Evolutionary conservation across 2,113 vertebrate genomes (phyloP).

Genomic region (Symphodus melops): DNA sequence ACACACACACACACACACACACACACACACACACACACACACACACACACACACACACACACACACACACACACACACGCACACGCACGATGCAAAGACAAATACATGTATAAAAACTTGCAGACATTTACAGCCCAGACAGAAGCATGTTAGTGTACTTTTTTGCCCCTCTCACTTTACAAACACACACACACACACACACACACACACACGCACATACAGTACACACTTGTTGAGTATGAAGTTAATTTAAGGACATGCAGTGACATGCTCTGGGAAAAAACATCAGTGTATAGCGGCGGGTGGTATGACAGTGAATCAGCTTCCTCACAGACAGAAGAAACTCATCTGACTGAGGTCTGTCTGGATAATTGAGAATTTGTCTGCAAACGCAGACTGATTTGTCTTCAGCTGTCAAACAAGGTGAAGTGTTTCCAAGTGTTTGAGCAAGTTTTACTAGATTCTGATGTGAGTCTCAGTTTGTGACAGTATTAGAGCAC

Average conservation of each 20-base stretch:
- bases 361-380: constrained; percentile 55
- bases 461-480: background rate
- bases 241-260: constrained; percentile 70
- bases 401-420: constrained; percentile 43
- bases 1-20: constrained; percentile 20
- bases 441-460: background rate
- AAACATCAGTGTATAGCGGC: constrained; percentile 46
- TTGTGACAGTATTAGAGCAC: too few relatives aligned
- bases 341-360: constrained; percentile 61
- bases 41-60: constrained; percentile 20
- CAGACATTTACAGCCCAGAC: constrained; percentile 62
- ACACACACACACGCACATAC: too few relatives aligned
- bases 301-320: constrained; percentile 70
- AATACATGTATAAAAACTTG: constrained; percentile 46
- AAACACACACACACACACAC: constrained; percentile 27
- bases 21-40: constrained; percentile 26
- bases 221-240: constrained; percentile 18
- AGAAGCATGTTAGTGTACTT: constrained; percentile 41
- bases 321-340: constrained; percentile 69
- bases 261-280: constrained; percentile 58
- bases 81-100: constrained; percentile 45
- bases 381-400: constrained; percentile 55
- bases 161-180: constrained; percentile 1
- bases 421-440: background rate
- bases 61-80: constrained; percentile 23